phyloP scores from a whole-genome alignment of 2,888 invertebrate genomes.

The Octodonta nipae region DNA sequence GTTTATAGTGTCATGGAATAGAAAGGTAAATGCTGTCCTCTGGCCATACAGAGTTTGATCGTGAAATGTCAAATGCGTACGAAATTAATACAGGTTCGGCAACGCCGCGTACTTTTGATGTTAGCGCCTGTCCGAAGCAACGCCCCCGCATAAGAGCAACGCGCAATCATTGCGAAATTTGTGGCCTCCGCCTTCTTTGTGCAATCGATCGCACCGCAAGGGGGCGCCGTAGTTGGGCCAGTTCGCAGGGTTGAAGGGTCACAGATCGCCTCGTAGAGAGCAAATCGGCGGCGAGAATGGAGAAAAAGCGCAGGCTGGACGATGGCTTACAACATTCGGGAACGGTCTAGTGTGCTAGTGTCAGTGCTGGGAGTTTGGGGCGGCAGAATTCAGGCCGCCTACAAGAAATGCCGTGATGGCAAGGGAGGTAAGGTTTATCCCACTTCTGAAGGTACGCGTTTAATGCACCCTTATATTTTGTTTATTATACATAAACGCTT shows the following conservation, averaged over 20 bases:
- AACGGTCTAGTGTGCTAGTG: constrained; percentile 26
- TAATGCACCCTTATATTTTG: too few species aligned
- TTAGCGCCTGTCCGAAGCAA: constrained; percentile 6
- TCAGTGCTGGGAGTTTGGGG: constrained; percentile 23
- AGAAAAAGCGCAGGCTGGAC: constrained; percentile 29
- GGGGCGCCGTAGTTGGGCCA: constrained; percentile 34
- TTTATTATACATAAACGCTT: too few species aligned
- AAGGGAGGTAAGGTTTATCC: constrained; percentile 47
- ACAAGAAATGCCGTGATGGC: constrained; percentile 59
- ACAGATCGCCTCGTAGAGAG: constrained; percentile 26
- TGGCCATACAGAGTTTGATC: too few species aligned
- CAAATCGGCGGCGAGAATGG: constrained; percentile 31
- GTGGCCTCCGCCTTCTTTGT: constrained; percentile 16
- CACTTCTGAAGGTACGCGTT: too few species aligned
- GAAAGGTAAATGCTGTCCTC: too few species aligned
- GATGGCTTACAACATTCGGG: constrained; percentile 22
- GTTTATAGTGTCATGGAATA: too few species aligned
- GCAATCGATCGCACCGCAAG: constrained; percentile 28
- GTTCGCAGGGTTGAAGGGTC: constrained; percentile 33
- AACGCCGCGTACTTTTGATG: constrained; percentile 7
- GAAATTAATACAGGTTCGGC: too few species aligned
- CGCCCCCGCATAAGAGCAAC: constrained; percentile 9
- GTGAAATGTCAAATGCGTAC: too few species aligned
- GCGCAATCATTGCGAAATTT: constrained; percentile 9
- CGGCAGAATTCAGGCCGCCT: constrained; percentile 38